Conservation (phyloP, 2,797 vertebrate species). For the Eptatretus atami region DNA sequence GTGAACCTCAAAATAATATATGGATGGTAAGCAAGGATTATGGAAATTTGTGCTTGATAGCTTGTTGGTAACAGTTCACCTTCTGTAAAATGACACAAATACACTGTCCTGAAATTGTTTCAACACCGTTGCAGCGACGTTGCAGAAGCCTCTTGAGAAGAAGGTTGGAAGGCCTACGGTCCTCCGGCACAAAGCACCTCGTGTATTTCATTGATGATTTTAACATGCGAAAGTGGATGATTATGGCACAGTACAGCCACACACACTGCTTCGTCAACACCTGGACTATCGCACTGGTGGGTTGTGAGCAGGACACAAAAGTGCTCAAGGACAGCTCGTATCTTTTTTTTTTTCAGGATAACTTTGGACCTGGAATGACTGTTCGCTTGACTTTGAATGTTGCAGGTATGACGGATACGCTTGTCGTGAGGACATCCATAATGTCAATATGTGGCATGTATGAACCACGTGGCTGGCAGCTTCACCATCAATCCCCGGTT, state of each 20-base stretch:
- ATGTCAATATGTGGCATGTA: constrained; percentile 69
- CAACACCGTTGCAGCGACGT: constrained; percentile 16
- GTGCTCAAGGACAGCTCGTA: neutral
- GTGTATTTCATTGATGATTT: constrained; percentile 78
- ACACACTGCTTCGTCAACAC: constrained; percentile 64
- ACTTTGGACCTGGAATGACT: neutral
- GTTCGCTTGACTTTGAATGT: neutral
- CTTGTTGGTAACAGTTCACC: too few relatives aligned
- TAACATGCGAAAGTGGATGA: constrained; percentile 64
- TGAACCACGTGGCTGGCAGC: constrained; percentile 69
- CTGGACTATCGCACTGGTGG: constrained; percentile 71
- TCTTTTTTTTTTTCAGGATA: neutral
- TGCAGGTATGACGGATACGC: constrained; percentile 58
- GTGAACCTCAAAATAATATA: too few relatives aligned
- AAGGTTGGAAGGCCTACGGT: constrained; percentile 53
- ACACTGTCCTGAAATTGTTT: too few relatives aligned
- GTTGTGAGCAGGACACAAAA: constrained; percentile 4
- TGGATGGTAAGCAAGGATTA: too few relatives aligned
- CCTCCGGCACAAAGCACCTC: constrained; percentile 47
- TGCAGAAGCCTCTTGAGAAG: constrained; percentile 66
- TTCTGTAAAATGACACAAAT: too few relatives aligned
- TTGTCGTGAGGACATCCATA: constrained; percentile 52
- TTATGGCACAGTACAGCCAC: constrained; percentile 64
- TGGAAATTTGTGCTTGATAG: too few relatives aligned
- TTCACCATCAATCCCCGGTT: constrained; percentile 80